Conservation (phyloP, 2,113 vertebrate genomes). For the Hyla sarda region DNA sequence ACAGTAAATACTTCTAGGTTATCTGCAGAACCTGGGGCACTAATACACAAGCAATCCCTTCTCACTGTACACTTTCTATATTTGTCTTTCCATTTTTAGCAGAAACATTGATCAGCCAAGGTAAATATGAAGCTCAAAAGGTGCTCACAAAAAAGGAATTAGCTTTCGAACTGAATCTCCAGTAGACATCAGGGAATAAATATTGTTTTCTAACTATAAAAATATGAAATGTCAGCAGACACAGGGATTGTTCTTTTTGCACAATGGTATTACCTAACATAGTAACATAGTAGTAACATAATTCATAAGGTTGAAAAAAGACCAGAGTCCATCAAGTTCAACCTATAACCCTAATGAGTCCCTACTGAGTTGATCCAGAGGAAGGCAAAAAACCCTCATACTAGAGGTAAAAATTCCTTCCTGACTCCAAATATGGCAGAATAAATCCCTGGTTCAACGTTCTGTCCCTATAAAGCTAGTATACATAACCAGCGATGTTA, state of each 20-base stretch:
- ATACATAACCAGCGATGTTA: no score
- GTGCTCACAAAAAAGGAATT: neutral
- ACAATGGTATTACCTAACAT: neutral
- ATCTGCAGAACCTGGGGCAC: neutral
- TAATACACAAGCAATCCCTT: neutral
- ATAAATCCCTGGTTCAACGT: no score
- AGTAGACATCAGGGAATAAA: neutral
- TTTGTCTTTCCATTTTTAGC: neutral
- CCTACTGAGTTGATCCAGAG: no score
- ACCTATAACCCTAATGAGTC: no score
- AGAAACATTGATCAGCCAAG: neutral
- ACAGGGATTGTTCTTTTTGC: neutral
- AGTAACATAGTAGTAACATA: no score
- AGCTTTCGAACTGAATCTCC: neutral
- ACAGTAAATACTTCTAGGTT: neutral
- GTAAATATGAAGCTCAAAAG: neutral
- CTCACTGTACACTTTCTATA: neutral
- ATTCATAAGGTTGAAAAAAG: no score
- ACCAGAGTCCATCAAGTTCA: no score
- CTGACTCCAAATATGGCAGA: no score
- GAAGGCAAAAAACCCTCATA: no score
- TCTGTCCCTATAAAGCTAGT: no score
- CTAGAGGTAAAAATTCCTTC: no score
- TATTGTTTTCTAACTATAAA: neutral
- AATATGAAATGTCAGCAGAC: neutral